Conservation (phyloP, 2,797 vertebrate species). For the Micrastur ruficollis region DNA sequence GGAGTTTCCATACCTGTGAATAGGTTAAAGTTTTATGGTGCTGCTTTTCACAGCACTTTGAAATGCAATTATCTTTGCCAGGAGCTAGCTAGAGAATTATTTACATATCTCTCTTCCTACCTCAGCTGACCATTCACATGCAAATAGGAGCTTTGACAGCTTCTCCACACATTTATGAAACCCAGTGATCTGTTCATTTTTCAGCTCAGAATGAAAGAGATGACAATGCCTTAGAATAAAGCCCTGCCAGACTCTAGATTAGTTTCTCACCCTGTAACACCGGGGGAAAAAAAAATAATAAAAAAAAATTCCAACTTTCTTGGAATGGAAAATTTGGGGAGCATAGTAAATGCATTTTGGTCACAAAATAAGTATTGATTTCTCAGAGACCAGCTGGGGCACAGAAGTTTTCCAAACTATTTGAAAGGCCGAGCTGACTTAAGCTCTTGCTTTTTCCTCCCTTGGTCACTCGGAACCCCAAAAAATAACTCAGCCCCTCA, state of each 20-base stretch:
- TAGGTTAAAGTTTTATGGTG: constrained; percentile 32
- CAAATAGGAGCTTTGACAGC: constrained; percentile 45
- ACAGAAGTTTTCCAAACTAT: not conserved
- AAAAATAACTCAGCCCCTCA: not conserved
- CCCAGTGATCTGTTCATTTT: constrained; percentile 14
- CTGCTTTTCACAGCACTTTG: constrained; percentile 44
- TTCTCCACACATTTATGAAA: constrained; percentile 37
- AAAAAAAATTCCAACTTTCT: not conserved
- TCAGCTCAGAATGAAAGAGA: constrained; percentile 6
- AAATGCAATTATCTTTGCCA: constrained; percentile 48
- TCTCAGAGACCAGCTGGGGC: not conserved
- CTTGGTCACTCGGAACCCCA: not conserved
- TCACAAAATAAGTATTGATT: not conserved
- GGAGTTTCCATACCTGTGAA: constrained; percentile 39
- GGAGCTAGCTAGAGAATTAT: constrained; percentile 16
- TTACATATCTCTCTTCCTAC: constrained; percentile 31
- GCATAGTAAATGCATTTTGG: not conserved
- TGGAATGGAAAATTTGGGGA: not conserved
- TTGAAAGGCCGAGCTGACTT: not conserved
- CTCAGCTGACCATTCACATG: constrained; percentile 60
- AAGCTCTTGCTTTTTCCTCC: not conserved
- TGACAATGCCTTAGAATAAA: constrained; percentile 19
- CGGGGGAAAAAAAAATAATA: not conserved
- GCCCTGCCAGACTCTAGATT: not conserved
- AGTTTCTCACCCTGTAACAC: not conserved